Evolutionary conservation across 2,113 vertebrate genomes (phyloP).

Genomic region (Herpetotheres cachinnans): DNA sequence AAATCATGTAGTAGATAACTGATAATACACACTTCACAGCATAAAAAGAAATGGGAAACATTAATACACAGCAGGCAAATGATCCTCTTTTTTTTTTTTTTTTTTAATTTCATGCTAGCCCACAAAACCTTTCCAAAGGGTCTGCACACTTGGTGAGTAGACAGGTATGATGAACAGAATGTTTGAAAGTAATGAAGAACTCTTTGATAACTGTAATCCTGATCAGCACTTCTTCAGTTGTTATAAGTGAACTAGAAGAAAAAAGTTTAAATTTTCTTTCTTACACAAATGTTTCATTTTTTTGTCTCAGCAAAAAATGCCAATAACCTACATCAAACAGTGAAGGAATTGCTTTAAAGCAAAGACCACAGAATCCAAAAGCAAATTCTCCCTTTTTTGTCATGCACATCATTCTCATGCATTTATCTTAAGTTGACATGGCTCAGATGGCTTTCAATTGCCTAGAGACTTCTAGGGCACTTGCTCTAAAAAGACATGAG

Average conservation of each 20-base stretch:
- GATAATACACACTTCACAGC: background rate
- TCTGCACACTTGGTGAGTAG: background rate
- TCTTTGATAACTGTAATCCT: background rate
- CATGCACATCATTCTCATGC: accelerated
- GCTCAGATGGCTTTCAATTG: background rate
- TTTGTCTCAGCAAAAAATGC: background rate
- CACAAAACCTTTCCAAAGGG: background rate
- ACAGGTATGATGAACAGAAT: background rate
- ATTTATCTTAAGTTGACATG: background rate
- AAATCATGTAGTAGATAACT: background rate
- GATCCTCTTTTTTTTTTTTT: background rate
- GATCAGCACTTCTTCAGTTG: background rate
- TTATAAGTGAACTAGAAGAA: background rate
- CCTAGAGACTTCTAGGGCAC: background rate
- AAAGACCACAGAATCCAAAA: background rate
- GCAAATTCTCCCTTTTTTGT: background rate
- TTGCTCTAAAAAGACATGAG: background rate
- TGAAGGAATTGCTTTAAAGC: background rate
- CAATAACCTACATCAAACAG: background rate
- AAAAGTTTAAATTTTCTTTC: background rate
- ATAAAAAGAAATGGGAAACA: background rate
- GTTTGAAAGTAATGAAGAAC: background rate
- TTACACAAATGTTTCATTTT: background rate
- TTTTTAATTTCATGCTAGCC: background rate
- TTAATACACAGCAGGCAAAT: background rate